Evolutionary conservation across 30 jellyfish, hydroid and myxozoan species (phyloP), one percentile per base, ranked within the genome.

Genomic region (Chironex yamaguchii): DNA sequence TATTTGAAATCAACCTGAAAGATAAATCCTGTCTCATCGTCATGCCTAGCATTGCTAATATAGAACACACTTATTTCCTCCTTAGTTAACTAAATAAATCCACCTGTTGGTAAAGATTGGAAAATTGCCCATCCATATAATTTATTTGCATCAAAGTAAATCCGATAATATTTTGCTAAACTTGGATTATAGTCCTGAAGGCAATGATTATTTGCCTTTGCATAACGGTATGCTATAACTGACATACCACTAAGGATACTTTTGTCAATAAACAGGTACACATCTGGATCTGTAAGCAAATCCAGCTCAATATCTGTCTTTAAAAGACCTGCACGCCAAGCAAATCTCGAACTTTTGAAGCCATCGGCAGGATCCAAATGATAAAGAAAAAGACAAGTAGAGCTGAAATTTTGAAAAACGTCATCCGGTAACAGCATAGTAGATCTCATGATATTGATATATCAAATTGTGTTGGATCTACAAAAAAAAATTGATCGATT

Each of bases 101-200:
- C 84, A 1, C 82, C 84, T 0, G 86, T 74, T 63, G 97, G 96
- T 34, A 90, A 72, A 1, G 49, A 24, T 53, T 90, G 88, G 2
- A 62, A 0, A 97, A 92, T 92, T 4, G 97, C 97, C 97, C 97
- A 92, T 2, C 96, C 96, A 81, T 88, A 76, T 29, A 76, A n/a
- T 84, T 91, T 91, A 49, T 91, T 91, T 27, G 97, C 97, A 71
- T 91, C 97, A 24, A 70, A 71, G 30, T 90, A 90, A 67, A 49
- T 74, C 11, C 81, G 27, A 42, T 81, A 49, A 52, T 48, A 35
- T 29, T 91, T 29, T 1, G 70, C 35, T 34, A 25, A 35, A 50
- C 51, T 30, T 13, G 28, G 34, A 67, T 89, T 67, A 62, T 36
- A 82, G 14, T 4, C 3, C 30, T 67, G 13, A 58, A 30, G 31